A percentile compares a stretch with the other conserved stretches of the same genome.
phyloP scores from a whole-genome alignment of 2,113 vertebrate species.

The Pseudonaja textilis region DNA sequence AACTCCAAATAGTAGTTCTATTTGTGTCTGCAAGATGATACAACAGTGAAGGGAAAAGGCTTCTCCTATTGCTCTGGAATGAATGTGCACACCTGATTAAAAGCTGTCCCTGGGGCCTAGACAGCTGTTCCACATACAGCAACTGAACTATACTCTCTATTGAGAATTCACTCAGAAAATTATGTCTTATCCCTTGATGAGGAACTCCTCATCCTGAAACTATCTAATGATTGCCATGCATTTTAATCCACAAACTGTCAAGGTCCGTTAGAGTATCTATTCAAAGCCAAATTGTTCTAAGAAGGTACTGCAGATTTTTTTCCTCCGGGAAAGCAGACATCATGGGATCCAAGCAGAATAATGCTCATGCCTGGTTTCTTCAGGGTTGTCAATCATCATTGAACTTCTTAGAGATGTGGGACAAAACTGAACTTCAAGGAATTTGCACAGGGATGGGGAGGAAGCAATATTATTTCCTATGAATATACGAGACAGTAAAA shows the following conservation, averaged over 20 bases:
- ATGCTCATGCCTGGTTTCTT: slow-evolving; percentile 34
- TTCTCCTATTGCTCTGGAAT: not conserved
- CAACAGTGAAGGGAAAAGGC: not conserved
- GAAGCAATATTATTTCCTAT: slow-evolving; percentile 42
- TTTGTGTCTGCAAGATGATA: not conserved
- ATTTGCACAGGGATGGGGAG: slow-evolving; percentile 31
- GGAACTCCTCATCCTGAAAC: not conserved
- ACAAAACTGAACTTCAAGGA: slow-evolving; percentile 51
- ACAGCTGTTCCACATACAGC: not conserved
- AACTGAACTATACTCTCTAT: not conserved
- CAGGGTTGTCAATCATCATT: slow-evolving; percentile 42
- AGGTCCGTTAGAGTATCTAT: not conserved
- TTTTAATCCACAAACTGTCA: not conserved
- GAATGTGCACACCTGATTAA: not conserved
- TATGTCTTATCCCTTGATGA: not conserved
- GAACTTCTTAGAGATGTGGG: slow-evolving; percentile 39
- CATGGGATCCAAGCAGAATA: not conserved
- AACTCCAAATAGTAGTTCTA: not conserved
- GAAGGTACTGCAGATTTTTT: not conserved
- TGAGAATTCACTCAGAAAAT: not conserved
- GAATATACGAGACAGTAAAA: slow-evolving; percentile 23
- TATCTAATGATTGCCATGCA: not conserved
- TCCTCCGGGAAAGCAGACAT: slow-evolving; percentile 1
- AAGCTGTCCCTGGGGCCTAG: not conserved
- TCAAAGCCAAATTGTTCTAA: rapidly evolving